A percentile compares a stretch with the other conserved stretches of the same genome.
Evolutionary conservation across 2,888 invertebrate species (phyloP).

Genomic region (Erebia epiphron): DNA sequence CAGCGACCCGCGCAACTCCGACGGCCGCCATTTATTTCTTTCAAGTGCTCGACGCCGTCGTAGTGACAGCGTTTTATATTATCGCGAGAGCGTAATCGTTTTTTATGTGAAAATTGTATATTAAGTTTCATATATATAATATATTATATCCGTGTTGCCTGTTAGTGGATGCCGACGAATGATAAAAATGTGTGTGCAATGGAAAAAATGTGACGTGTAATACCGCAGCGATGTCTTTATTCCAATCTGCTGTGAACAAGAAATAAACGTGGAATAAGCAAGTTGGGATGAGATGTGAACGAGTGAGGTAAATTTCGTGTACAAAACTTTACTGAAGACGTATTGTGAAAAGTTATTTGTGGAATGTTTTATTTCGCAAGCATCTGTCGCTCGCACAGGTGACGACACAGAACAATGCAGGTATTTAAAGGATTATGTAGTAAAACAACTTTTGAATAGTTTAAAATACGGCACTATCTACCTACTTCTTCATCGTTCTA

Average conservation of each 20-base stretch:
- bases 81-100: slow-evolving; percentile 64
- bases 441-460: slow-evolving; percentile 4
- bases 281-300: slow-evolving; percentile 76
- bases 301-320: slow-evolving; percentile 70
- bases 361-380: slow-evolving; percentile 8
- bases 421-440: not conserved
- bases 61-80: slow-evolving; percentile 74
- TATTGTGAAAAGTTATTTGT: slow-evolving; percentile 31
- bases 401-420: slow-evolving; percentile 8
- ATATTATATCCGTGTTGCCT: slow-evolving; percentile 54
- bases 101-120: slow-evolving; percentile 72
- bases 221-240: slow-evolving; percentile 66
- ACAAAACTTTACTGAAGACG: slow-evolving; percentile 44
- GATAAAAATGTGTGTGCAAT: slow-evolving; percentile 51
- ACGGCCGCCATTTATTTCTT: slow-evolving; percentile 77
- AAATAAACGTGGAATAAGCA: slow-evolving; percentile 79
- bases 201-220: slow-evolving; percentile 43
- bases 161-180: slow-evolving; percentile 58
- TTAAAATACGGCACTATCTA: not conserved
- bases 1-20: slow-evolving; percentile 64
- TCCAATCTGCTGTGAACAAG: slow-evolving; percentile 77
- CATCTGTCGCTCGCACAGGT: slow-evolving; percentile 5
- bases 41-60: slow-evolving; percentile 73
- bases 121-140: slow-evolving; percentile 63
- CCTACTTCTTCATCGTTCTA: not conserved